phyloP scores from a whole-genome alignment of 2,797 vertebrate genomes.

The Pantherophis vulpinus region DNA sequence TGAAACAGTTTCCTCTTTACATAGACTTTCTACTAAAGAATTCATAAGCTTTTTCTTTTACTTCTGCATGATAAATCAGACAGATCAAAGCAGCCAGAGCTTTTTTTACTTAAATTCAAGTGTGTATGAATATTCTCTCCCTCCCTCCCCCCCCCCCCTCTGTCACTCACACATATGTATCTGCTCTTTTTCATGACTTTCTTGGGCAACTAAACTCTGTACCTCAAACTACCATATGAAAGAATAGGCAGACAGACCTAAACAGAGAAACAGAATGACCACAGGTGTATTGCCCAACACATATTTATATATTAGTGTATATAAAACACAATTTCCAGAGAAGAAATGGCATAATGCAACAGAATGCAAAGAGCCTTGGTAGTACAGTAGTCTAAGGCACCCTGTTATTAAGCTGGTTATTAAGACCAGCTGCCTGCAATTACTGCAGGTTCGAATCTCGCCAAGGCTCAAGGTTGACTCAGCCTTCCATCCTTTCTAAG shows the following conservation, averaged over 20 bases:
- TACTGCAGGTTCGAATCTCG: no score
- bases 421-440: no score
- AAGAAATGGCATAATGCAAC: neutral
- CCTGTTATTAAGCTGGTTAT: no score
- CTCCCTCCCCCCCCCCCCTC: accelerated
- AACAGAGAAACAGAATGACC: neutral
- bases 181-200: neutral
- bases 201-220: neutral
- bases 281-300: neutral
- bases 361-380: neutral
- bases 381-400: no score
- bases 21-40: neutral
- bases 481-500: no score
- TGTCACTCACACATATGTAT: neutral
- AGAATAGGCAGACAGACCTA: neutral
- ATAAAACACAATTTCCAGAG: neutral
- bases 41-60: neutral
- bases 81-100: neutral
- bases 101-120: neutral
- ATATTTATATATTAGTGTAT: neutral
- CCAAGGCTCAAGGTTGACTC: no score
- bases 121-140: neutral
- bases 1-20: neutral
- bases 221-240: neutral
- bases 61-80: neutral